Evolutionary conservation across 1,140 invertebrate species (phyloP), one percentile per base, ranked within the genome.

Genomic region (Cheumatopsyche charites): DNA sequence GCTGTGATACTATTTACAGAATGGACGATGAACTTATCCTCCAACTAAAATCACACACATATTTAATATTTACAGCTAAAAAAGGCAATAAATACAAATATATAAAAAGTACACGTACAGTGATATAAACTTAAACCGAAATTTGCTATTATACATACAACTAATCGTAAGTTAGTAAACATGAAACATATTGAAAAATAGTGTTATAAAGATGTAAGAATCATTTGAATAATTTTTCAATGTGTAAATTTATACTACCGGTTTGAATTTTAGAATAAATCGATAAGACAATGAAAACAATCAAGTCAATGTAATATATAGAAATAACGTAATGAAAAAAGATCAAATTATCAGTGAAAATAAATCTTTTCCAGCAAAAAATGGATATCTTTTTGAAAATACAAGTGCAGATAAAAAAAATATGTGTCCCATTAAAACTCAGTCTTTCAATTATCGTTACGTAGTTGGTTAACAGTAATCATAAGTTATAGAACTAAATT

Each of bases 11-110:
- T 6, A 25, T 41, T 66, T 19, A 66, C 23, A 66, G 17, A 47
- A 66, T 42, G 42, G 41, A 66, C 62, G 63, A 43, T 47, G 43
- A 13, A 45, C 36, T 1, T 62, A 62, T 45, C 43, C 63, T 19
- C 63, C 63, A 66, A 66, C 63, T 66, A 66, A 66, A 66, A 66
- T 66, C 62, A 66, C 21, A 66, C 41, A 41, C 13, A 23, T 63
- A 43, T 43, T 63, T 26, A 17, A 58, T 19, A 26, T 23, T 58
- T 23, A 23, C 55, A 25, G 23, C 5, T 7, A 58, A 12, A 11
- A 21, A 47, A 58, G 2, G 11, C 2, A 3, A 13, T 7, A n/a
- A 47, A 47, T 47, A 4, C 3, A n/a, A 15, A 13, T n/a, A 15
- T 47, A 7, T 3, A 47, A 2, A n/a, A 58, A 55, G 55, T 17